Percentiles rank a stretch among this genome's conserved stretches.
Evolutionary conservation across 2,888 invertebrate genomes (phyloP).

Genomic region (Mamestra brassicae): DNA sequence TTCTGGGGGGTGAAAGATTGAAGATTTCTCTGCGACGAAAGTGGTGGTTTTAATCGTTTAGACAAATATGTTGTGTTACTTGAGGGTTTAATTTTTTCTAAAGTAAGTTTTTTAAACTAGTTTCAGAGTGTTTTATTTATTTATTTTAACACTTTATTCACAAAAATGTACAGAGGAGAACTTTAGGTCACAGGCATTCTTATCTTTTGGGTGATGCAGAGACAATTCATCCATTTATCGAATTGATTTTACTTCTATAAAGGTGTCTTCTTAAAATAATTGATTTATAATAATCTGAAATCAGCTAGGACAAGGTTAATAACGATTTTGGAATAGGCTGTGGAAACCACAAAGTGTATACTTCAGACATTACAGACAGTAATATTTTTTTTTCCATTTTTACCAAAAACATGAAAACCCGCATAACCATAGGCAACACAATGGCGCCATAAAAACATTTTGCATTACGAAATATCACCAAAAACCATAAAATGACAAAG

Average conservation of each 20-base stretch:
- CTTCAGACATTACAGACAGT: not conserved
- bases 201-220: too few species aligned
- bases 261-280: too few species aligned
- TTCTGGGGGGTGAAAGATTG: not conserved
- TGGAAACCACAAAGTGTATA: not conserved
- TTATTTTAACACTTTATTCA: too few species aligned
- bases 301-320: not conserved
- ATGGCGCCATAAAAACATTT: constrained; percentile 41
- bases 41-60: not conserved
- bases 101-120: not conserved
- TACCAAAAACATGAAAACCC: constrained; percentile 7
- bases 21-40: not conserved
- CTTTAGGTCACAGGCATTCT: too few species aligned
- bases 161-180: too few species aligned
- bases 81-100: not conserved
- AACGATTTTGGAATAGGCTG: not conserved
- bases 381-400: not conserved
- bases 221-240: not conserved
- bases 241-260: not conserved
- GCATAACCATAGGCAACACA: constrained; percentile 20
- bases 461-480: constrained; percentile 42
- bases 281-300: not conserved
- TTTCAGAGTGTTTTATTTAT: too few species aligned
- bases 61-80: not conserved
- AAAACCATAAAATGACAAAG: constrained; percentile 57